Evolutionary conservation across 2,797 vertebrate genomes (phyloP).

Genomic region (Poliocrania exsul): DNA sequence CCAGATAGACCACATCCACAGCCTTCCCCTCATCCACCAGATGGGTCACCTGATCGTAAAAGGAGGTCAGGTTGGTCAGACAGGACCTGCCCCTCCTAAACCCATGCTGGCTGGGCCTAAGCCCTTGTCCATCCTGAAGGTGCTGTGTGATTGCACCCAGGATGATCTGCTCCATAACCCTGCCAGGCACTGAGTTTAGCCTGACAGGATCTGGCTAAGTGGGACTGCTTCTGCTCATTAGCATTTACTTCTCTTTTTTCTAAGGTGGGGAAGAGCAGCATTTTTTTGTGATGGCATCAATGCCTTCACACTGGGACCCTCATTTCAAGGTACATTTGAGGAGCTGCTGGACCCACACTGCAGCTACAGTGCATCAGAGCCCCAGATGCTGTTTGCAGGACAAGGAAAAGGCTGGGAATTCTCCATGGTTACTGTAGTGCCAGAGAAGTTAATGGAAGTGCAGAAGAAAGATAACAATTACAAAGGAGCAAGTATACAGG

Average conservation of each 20-base stretch:
- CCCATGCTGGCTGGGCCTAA: too few relatives aligned
- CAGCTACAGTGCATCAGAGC: not conserved
- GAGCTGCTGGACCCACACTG: not conserved
- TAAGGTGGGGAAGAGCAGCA: not conserved
- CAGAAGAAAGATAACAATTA: not conserved
- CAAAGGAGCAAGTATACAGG: fast-evolving
- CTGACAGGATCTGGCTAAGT: not conserved
- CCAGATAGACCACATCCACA: too few relatives aligned
- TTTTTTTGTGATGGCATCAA: not conserved
- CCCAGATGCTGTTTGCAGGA: not conserved
- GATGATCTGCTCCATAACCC: too few relatives aligned
- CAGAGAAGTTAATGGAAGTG: not conserved
- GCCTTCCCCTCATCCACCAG: too few relatives aligned
- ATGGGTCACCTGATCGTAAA: too few relatives aligned
- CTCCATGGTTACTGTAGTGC: not conserved
- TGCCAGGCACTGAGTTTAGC: too few relatives aligned
- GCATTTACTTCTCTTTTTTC: not conserved
- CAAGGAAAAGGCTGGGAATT: not conserved
- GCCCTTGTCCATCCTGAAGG: too few relatives aligned
- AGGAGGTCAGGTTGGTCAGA: too few relatives aligned
- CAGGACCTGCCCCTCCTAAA: too few relatives aligned
- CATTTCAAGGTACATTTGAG: not conserved
- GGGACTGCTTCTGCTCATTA: not conserved
- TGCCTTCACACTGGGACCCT: fast-evolving
- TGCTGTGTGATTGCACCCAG: too few relatives aligned